These are phyloP conservation scores for Drosophila rellima DNA, from an alignment of 2,888 invertebrate genomes.

Conservation along the genomic window DNA sequence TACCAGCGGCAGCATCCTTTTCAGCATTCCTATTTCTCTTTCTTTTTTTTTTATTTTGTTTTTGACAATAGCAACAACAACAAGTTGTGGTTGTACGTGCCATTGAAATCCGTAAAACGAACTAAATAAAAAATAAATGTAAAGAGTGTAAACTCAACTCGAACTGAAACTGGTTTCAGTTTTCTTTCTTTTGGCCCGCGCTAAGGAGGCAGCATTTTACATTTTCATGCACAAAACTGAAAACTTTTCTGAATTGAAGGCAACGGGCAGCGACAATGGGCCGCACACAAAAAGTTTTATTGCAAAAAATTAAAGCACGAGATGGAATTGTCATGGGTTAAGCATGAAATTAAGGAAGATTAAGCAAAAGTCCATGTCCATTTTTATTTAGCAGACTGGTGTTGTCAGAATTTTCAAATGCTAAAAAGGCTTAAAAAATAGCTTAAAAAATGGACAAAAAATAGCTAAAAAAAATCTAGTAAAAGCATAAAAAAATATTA, in stretches of 20 bases:
- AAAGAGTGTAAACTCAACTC: conserved; percentile 52
- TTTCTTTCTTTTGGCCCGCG: conserved; percentile 57
- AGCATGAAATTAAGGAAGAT: conserved; percentile 35
- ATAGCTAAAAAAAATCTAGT: neutral
- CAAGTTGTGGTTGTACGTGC: conserved; percentile 62
- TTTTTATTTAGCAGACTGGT: neutral
- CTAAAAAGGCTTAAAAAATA: neutral
- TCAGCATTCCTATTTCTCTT: conserved; percentile 63
- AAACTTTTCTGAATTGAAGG: conserved; percentile 63
- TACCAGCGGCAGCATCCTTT: conserved; percentile 58
- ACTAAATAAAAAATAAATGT: conserved; percentile 51
- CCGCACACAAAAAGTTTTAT: conserved; percentile 36
- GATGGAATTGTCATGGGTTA: conserved; percentile 14
- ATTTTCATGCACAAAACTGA: conserved; percentile 72
- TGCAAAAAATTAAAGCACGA: conserved; percentile 35
- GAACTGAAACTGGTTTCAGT: conserved; percentile 70
- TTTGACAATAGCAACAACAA: conserved; percentile 49
- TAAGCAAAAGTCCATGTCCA: neutral
- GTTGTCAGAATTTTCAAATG: neutral
- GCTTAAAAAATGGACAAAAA: neutral
- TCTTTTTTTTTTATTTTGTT: conserved; percentile 21
- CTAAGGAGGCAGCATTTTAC: conserved; percentile 51
- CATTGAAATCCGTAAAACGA: conserved; percentile 72
- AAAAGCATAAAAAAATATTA: too few species aligned
- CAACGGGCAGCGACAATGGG: conserved; percentile 36